These are phyloP conservation scores for Seira sanloemensis DNA, from an alignment of 2,888 invertebrate species.

Conservation along the genomic window DNA sequence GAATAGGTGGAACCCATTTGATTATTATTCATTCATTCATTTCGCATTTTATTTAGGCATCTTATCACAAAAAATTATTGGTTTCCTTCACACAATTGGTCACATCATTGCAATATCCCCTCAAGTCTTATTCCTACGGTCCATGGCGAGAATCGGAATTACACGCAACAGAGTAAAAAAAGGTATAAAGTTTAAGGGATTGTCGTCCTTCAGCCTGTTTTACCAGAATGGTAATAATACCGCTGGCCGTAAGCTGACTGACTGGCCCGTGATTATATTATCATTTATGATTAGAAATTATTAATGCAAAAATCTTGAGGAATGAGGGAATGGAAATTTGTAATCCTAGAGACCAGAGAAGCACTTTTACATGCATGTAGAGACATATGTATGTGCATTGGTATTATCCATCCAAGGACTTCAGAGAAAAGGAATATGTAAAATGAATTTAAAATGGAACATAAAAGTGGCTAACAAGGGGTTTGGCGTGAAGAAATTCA, in stretches of 20 bases:
- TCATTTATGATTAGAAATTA: conserved; percentile 38
- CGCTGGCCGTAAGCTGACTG: conserved; percentile 3
- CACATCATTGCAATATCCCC: neutral
- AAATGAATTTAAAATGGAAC: too few species aligned
- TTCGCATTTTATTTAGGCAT: conserved; percentile 19
- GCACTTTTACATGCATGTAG: too few species aligned
- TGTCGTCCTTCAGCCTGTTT: conserved; percentile 21
- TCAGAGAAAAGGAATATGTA: too few species aligned
- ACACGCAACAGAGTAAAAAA: too few species aligned
- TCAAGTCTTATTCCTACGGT: conserved; percentile 10
- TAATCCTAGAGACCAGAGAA: too few species aligned
- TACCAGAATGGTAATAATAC: conserved; percentile 25
- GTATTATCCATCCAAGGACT: too few species aligned
- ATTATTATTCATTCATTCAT: conserved; percentile 21
- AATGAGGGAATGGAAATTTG: too few species aligned
- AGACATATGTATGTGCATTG: too few species aligned
- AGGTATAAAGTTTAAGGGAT: too few species aligned
- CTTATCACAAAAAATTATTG: neutral
- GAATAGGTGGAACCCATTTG: neutral
- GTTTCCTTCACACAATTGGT: conserved; percentile 28
- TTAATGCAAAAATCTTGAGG: conserved; percentile 32
- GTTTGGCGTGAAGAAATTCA: conserved; percentile 61
- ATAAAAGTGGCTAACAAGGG: conserved; percentile 56
- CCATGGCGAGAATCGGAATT: too few species aligned
- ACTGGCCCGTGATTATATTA: conserved; percentile 37